Evolutionary conservation across 2,888 invertebrate genomes (phyloP).

Genomic region (Drosophila multiciliata): DNA sequence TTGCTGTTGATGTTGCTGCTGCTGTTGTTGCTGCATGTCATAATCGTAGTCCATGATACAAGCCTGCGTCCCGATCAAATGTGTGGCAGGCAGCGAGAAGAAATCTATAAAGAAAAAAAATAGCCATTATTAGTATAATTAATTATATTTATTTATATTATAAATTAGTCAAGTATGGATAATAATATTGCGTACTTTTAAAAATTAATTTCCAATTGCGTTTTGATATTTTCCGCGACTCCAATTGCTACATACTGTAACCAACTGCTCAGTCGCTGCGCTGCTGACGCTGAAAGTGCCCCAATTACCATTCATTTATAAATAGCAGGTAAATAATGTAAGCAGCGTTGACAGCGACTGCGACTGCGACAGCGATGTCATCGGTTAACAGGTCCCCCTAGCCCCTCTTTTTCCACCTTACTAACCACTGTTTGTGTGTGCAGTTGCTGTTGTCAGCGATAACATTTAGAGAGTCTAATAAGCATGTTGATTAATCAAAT

Average conservation of each 20-base stretch:
- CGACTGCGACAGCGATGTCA: conserved; percentile 16
- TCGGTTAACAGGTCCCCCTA: conserved; percentile 33
- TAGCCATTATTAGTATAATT: conserved; percentile 1
- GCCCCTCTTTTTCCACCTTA: background rate
- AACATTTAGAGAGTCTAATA: conserved; percentile 24
- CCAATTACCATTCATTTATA: conserved; percentile 73
- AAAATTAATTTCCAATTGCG: conserved; percentile 34
- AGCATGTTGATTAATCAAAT: conserved; percentile 18
- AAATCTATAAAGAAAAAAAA: conserved; percentile 66
- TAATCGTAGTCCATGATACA: conserved; percentile 79
- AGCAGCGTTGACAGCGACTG: conserved; percentile 25
- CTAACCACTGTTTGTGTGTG: conserved; percentile 17
- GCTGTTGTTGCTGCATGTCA: conserved; percentile 58
- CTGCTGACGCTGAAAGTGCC: conserved; percentile 47
- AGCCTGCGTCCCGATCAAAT: conserved; percentile 79
- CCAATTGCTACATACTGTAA: conserved; percentile 41
- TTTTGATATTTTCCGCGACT: conserved; percentile 36
- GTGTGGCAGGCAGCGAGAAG: conserved; percentile 80
- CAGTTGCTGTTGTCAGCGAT: conserved; percentile 44
- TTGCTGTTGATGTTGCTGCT: conserved; percentile 39
- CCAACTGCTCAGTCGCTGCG: conserved; percentile 33
- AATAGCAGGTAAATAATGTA: conserved; percentile 61
- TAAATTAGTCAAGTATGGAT: background rate
- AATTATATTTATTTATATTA: background rate
- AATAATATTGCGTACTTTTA: background rate